Base-by-base conservation (phyloP, 1,140 invertebrate species). In the Ceratosolen solmsi region DNA sequence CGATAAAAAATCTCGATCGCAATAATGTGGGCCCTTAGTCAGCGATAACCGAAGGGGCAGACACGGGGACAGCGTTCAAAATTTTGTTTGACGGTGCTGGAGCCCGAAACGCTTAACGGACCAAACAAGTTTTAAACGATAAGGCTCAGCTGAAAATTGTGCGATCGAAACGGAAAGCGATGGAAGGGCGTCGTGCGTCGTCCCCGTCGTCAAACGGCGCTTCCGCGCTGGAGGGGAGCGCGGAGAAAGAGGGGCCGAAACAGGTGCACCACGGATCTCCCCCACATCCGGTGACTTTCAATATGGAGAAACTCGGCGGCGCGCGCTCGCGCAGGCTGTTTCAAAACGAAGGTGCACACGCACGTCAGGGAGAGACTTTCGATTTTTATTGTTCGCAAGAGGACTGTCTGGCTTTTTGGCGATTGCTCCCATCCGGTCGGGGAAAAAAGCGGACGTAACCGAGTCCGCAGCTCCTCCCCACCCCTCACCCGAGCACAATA, bases 231-330 rank as follows among this genome's bases (percentile, higher is more conserved):
- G 30, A 25, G 63, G 5, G 5, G 17, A 54, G 9, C 9, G 51
- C 11, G 17, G 51, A 13, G 41, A 13, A 46, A 46, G 5, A 5
- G 41, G 41, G 5, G 41, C 5, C 51, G 20, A 22, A 68, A 33
- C 63, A 68, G 63, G 63, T 68, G 63, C 36, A 68, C 63, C 63
- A 4, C 33, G 33, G 36, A 22, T 38, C 33, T 36, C 63, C 63
- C 63, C 63, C 38, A 68, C 63, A 68, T 68, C 63, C 63, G 63
- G 63, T 22, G 63, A 36, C 63, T 68, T 68, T 68, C 33, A 38
- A 68, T 38, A n/a, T 38, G 63, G 63, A n/a, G 63, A 68, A 68
- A 68, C 63, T 38, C 27, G 5, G 33, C 11, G 5, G 60, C 60
- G 60, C 27, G 11, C 60, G 63, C 33, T 20, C 9, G n/a, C 58